Conservation (phyloP, 2,113 vertebrate species). For the Tychaedon coryphoeus region DNA sequence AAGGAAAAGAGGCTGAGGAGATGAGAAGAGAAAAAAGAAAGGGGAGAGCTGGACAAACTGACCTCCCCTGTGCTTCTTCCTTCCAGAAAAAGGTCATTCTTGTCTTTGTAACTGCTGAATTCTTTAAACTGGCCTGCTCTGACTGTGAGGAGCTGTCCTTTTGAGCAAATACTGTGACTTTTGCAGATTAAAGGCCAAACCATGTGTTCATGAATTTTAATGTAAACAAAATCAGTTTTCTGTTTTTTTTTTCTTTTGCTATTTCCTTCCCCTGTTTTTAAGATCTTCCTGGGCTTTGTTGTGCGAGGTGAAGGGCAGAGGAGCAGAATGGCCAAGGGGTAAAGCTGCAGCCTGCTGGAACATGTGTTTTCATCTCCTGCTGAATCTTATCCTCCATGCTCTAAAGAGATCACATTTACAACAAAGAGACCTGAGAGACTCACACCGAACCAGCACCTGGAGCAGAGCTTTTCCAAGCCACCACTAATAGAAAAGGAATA, state of each 20-base stretch:
- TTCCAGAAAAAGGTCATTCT: not conserved
- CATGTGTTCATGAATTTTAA: slow-evolving; percentile 39
- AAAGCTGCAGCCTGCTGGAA: not conserved
- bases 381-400: not conserved
- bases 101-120: not conserved
- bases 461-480: not conserved
- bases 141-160: not conserved
- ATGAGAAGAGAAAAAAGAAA: not conserved
- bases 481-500: not conserved
- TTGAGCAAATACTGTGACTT: not conserved
- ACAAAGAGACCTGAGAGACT: not conserved
- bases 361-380: not conserved
- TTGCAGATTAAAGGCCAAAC: slow-evolving; percentile 11
- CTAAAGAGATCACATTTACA: slow-evolving; percentile 12
- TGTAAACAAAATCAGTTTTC: not conserved
- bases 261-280: not conserved
- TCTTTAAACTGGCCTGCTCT: not conserved
- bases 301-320: not conserved
- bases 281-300: not conserved
- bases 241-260: rapidly evolving
- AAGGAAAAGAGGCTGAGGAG: not conserved
- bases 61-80: not conserved
- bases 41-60: not conserved
- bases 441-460: not conserved
- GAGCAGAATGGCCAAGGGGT: not conserved